These are phyloP conservation scores for Sisyra nigra DNA, from an alignment of 2,888 invertebrate species.

Conservation along the genomic window DNA sequence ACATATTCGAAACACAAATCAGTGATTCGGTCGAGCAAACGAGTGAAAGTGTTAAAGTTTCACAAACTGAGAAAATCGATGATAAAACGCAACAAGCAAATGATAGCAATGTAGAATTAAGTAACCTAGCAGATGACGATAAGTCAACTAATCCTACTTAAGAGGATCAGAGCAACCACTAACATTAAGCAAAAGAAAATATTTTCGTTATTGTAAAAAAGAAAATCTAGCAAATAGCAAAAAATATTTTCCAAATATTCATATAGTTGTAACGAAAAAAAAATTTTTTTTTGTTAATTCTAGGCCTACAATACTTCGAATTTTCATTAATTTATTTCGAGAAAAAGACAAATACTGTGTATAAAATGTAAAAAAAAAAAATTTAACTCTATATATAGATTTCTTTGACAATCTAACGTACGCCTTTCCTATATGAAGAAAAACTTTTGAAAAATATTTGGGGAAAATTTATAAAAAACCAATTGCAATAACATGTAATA, in stretches of 20 bases:
- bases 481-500: neutral
- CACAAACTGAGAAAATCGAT: too few relatives aligned
- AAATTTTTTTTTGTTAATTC: too few relatives aligned
- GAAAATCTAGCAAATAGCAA: neutral
- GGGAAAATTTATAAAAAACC: neutral
- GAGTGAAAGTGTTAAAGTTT: neutral
- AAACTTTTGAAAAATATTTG: neutral
- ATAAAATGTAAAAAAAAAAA: neutral
- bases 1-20: conserved; percentile 24
- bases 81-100: neutral
- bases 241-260: conserved; percentile 1
- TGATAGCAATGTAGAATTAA: neutral
- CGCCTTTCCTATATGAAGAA: conserved; percentile 6
- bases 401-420: conserved; percentile 6
- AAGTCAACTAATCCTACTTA: too few relatives aligned
- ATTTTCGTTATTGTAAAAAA: neutral
- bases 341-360: too few relatives aligned
- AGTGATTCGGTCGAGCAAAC: neutral
- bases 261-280: neutral
- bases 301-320: too few relatives aligned
- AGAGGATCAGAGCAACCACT: too few relatives aligned
- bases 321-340: too few relatives aligned
- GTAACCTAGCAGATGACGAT: too few relatives aligned
- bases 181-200: too few relatives aligned
- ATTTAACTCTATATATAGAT: neutral